Percentiles rank a stretch among this genome's conserved stretches.
Conservation (phyloP, 2,888 invertebrate species). For the Koerneria pararmatus region DNA sequence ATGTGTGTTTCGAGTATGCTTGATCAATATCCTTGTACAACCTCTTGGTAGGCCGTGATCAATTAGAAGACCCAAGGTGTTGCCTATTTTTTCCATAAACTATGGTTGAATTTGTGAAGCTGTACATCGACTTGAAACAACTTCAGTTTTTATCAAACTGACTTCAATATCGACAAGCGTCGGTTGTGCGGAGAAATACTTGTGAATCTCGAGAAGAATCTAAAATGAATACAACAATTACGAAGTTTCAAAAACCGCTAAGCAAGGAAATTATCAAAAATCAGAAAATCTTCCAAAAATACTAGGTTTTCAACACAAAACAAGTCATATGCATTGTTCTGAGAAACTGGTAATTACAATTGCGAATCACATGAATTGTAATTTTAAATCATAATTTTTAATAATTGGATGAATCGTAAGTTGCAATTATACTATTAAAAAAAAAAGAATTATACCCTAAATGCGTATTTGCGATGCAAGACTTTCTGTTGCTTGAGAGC, state of each 20-base stretch:
- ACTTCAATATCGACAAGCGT: constrained; percentile 83
- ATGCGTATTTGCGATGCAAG: constrained; percentile 92
- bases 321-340: neutral
- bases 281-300: neutral
- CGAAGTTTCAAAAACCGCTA: no score
- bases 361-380: constrained; percentile 3
- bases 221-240: constrained; percentile 64
- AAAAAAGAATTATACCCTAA: constrained; percentile 70
- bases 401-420: no score
- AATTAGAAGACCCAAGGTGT: no score
- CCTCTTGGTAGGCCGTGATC: no score
- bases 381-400: no score
- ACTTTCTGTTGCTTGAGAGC: constrained; percentile 85
- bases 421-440: constrained; percentile 14
- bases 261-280: neutral
- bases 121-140: no score
- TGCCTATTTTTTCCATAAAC: no score
- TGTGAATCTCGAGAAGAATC: constrained; percentile 86
- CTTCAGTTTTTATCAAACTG: no score
- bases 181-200: constrained; percentile 70
- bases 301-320: neutral
- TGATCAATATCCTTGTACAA: no score
- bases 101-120: no score
- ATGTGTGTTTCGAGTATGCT: no score
- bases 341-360: neutral